Percentiles rank a stretch among this genome's conserved stretches.
phyloP scores from a whole-genome alignment of 2,888 invertebrate species.

The Cataglyphis albicans region DNA sequence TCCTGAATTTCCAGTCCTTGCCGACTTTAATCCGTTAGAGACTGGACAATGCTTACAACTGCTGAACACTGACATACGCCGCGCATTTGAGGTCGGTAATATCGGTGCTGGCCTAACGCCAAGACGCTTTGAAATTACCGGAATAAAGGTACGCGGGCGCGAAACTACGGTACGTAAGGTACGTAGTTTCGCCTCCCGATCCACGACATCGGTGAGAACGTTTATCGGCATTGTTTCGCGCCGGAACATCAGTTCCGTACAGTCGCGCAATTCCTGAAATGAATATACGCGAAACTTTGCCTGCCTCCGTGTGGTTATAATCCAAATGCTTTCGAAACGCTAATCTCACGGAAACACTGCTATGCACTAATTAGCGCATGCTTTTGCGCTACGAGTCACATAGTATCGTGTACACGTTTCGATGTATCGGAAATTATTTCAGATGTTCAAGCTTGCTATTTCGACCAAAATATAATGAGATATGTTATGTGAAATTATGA shows the following conservation, averaged over 20 bases:
- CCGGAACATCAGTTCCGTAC: conserved; percentile 49
- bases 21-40: conserved; percentile 68
- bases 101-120: conserved; percentile 81
- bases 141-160: conserved; percentile 71
- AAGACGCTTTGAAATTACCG: conserved; percentile 81
- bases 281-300: neutral
- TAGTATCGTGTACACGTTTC: neutral
- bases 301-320: neutral
- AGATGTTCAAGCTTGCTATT: neutral
- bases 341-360: conserved; percentile 12
- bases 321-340: neutral
- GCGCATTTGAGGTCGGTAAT: conserved; percentile 74
- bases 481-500: neutral
- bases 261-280: conserved; percentile 40
- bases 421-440: conserved; percentile 16
- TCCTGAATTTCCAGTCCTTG: conserved; percentile 79
- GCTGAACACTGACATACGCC: conserved; percentile 71
- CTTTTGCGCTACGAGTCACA: neutral
- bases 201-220: conserved; percentile 70
- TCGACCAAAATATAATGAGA: neutral
- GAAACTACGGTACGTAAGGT: conserved; percentile 21
- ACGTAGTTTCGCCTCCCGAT: conserved; percentile 52
- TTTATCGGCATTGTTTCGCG: conserved; percentile 83
- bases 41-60: conserved; percentile 80
- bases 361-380: conserved; percentile 13